Evolutionary conservation across 1,140 invertebrate genomes (phyloP).

Genomic region (Drosophila simulans): DNA sequence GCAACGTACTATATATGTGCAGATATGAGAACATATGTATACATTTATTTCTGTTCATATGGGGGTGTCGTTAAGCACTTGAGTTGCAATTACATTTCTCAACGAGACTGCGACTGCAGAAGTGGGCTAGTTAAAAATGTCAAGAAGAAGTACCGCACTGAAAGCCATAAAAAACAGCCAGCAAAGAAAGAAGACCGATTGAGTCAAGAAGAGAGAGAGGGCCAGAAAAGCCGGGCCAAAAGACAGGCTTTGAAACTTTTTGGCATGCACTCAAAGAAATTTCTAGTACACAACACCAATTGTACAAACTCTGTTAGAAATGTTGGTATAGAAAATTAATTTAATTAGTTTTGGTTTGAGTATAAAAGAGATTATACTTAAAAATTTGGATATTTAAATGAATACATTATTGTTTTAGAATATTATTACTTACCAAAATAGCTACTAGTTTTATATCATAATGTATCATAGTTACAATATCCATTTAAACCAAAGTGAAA

Average conservation of each 20-base stretch:
- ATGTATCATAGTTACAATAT: background rate
- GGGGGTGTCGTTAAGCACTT: slow-evolving; percentile 22
- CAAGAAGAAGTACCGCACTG: slow-evolving; percentile 19
- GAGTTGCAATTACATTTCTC: slow-evolving; percentile 41
- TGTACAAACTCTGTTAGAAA: no score
- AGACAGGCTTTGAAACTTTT: slow-evolving; percentile 18
- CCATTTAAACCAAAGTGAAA: background rate
- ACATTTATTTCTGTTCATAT: slow-evolving; percentile 1
- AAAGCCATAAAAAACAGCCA: slow-evolving; percentile 9
- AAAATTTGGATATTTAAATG: no score
- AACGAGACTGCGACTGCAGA: slow-evolving; percentile 31
- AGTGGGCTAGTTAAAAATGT: slow-evolving; percentile 48
- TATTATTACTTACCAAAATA: no score
- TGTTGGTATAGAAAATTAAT: no score
- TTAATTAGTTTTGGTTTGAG: no score
- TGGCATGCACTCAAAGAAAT: slow-evolving; percentile 1
- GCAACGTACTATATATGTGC: background rate
- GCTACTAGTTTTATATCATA: no score
- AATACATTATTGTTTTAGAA: no score
- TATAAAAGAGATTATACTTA: no score
- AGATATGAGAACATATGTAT: background rate
- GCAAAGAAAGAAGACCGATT: background rate
- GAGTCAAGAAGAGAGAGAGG: background rate
- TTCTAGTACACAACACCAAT: no score
- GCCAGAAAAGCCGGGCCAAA: background rate